Base-by-base conservation (phyloP, 1,140 invertebrate genomes). In the Drosophila watanabei region DNA sequence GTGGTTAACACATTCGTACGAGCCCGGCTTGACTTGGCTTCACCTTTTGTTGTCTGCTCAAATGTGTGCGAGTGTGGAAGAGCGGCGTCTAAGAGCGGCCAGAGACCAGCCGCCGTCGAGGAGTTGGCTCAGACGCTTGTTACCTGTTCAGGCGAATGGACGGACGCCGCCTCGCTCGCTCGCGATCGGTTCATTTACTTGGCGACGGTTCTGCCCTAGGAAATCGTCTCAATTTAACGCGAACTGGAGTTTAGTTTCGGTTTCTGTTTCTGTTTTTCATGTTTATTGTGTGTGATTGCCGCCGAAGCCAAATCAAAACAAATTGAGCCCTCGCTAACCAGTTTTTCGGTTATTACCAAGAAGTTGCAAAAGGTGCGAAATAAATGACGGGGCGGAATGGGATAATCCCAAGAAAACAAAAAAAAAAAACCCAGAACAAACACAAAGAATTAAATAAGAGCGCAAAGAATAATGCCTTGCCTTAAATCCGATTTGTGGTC, bases 141-240 rank as follows among this genome's bases (percentile, higher is more conserved):
- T 89, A 84, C 81, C 85, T 89, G 82, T 68, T 75, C 75, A 79
- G 69, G 62, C 78, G 85, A 79, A 76, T 76, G 81, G 86, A 68
- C 75, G 80, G 85, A 68, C 62, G 75, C 20, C 63, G 63, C 52
- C 30, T 9, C 7, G 52, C n/a, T 51, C 32, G 52, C 28, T 62
- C 59, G 59, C 63, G 63, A 46, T 68, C 68, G 68, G 45, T 18
- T 76, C 57, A 32, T 49, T 61, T 80, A n/a, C 48, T 59, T 28
- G 20, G 45, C 20, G 46, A 28, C 46, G 24, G 54, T 64, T 75
- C 73, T 82, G 75, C 58, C 54, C 39, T 51, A 59, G 68, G 70
- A 70, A 73, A 52, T 43, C 64, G 64, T 46, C 59, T 46, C 64
- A 63, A 48, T 45, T 20, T 28, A 35, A 46, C n/a, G 24, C 61